These are phyloP conservation scores for Mamestra configurata DNA, from an alignment of 1,140 invertebrate genomes.

Conservation along the genomic window DNA sequence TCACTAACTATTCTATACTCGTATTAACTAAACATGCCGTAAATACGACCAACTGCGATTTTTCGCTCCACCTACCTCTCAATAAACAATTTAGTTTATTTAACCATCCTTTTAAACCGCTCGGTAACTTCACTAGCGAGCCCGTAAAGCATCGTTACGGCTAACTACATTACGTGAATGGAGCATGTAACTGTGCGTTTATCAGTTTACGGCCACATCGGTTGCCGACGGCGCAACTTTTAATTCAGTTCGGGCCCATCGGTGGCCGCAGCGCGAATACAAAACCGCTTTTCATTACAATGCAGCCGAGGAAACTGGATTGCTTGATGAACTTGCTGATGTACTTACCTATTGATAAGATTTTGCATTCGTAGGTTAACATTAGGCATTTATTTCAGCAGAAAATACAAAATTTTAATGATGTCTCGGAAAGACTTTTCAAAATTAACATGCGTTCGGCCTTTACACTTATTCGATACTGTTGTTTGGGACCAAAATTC, in stretches of 20 bases:
- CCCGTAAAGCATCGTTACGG: slow-evolving; percentile 35
- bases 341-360: no score
- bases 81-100: slow-evolving; percentile 7
- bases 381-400: no score
- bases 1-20: no score
- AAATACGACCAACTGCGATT: no score
- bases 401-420: no score
- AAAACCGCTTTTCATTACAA: slow-evolving; percentile 46
- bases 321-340: slow-evolving; percentile 21
- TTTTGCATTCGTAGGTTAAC: no score
- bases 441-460: no score
- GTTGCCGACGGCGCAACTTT: slow-evolving; percentile 23
- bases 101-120: slow-evolving; percentile 14
- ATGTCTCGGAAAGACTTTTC: no score
- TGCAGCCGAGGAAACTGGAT: slow-evolving; percentile 21
- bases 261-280: slow-evolving; percentile 28
- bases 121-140: slow-evolving; percentile 9
- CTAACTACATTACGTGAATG: slow-evolving; percentile 35
- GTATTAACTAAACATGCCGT: no score
- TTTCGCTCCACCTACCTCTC: not conserved
- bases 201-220: slow-evolving; percentile 40
- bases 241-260: slow-evolving; percentile 42
- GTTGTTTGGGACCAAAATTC: no score
- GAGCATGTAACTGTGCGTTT: slow-evolving; percentile 39
- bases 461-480: no score